A percentile compares a stretch with the other conserved stretches of the same genome.
Conservation (phyloP, 2,797 vertebrate species). For the Sebastiscus tertius region DNA sequence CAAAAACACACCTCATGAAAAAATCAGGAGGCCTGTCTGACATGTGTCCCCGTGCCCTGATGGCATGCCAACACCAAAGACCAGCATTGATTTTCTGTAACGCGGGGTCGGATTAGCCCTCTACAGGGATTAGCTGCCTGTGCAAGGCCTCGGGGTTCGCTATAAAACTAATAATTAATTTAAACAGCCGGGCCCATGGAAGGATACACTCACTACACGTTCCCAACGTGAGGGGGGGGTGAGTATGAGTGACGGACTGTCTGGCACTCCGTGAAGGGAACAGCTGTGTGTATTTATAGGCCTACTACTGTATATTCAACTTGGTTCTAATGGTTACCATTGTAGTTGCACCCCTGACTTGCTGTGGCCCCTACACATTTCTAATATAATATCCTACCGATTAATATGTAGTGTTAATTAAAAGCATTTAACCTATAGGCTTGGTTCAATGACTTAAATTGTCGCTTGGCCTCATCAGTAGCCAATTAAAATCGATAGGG, state of each 20-base stretch:
- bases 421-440: not conserved
- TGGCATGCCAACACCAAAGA: conserved; percentile 84
- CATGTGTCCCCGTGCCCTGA: conserved; percentile 85
- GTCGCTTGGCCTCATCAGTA: not conserved
- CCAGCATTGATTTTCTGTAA: conserved; percentile 91
- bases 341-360: not conserved
- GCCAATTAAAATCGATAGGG: conserved; percentile 19
- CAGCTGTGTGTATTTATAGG: conserved; percentile 43
- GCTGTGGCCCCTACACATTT: not conserved
- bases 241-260: conserved; percentile 76
- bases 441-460: conserved; percentile 16
- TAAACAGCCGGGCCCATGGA: conserved; percentile 83
- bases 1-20: conserved; percentile 86
- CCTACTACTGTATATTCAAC: conserved; percentile 37
- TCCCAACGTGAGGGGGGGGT: conserved; percentile 62
- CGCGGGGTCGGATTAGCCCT: conserved; percentile 87
- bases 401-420: not conserved
- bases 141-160: conserved; percentile 85
- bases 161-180: conserved; percentile 94
- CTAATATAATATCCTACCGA: conserved; percentile 1
- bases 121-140: conserved; percentile 89
- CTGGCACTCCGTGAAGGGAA: conserved; percentile 49
- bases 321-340: conserved; percentile 17
- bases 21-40: conserved; percentile 86
- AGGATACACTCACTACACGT: conserved; percentile 78